Evolutionary conservation across 2,797 vertebrate genomes (phyloP).

Genomic region (Leptoclinus maculatus): DNA sequence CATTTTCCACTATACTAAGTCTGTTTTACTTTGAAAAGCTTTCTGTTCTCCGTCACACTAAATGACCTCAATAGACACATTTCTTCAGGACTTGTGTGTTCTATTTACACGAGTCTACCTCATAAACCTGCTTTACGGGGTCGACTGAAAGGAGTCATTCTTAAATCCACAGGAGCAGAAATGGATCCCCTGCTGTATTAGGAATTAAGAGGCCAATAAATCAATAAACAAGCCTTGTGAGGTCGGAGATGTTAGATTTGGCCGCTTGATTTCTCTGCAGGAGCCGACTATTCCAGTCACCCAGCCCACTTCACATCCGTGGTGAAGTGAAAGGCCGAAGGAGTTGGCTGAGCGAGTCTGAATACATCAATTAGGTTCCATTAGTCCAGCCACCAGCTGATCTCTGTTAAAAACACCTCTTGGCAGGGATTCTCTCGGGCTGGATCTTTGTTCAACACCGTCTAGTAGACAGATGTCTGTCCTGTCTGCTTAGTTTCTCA

Average conservation of each 20-base stretch:
- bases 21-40: background rate
- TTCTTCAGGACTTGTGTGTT: background rate
- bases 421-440: conserved; percentile 15
- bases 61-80: background rate
- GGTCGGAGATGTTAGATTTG: conserved; percentile 34
- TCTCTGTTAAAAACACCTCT: conserved; percentile 22
- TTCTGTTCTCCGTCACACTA: background rate
- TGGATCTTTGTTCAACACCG: background rate
- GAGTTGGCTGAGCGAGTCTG: conserved; percentile 27
- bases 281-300: conserved; percentile 20
- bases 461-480: background rate
- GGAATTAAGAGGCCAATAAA: background rate
- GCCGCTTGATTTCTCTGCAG: conserved; percentile 45
- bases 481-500: background rate
- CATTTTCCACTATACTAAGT: background rate
- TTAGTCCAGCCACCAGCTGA: conserved; percentile 61
- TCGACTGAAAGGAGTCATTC: background rate
- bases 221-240: conserved; percentile 30
- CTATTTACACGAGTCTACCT: background rate
- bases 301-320: conserved; percentile 9
- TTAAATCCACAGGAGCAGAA: conserved; percentile 26
- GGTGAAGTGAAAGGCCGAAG: conserved; percentile 26
- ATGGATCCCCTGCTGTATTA: conserved; percentile 5
- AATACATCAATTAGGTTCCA: conserved; percentile 60
- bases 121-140: background rate